Evolutionary conservation across 2,888 invertebrate genomes (phyloP), one percentile per base, ranked within the genome.

Genomic region (Melieria omissa): DNA sequence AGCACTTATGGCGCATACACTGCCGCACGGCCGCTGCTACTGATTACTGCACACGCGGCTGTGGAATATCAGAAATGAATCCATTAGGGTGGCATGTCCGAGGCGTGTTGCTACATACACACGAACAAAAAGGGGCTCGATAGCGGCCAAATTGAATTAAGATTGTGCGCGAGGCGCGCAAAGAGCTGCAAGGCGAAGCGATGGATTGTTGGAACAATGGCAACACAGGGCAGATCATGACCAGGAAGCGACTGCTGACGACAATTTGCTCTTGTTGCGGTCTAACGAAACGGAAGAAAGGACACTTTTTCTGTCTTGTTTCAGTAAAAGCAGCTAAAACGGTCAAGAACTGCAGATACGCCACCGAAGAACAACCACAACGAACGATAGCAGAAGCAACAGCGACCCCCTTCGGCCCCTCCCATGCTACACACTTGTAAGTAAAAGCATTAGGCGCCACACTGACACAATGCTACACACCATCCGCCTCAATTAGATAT

Each of bases 131-230:
- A 61, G 67, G 60, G 60, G 49, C 60, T 49, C 47, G 74, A 74
- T 74, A 70, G 67, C 71, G 74, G 67, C 74, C 72, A 74, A 74
- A 74, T 74, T 72, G 74, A 74, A 72, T 74, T 72, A 74, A 74
- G 74, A 74, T 74, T 74, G 70, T 54, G 61, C 47, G 29, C 29
- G 1, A 29, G 29, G 29, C 29, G 29, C 29, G 29, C 29, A 29
- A 29, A 29, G 29, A 29, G 29, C 29, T 29, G 29, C 29, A 29
- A 29, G 29, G 29, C 29, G 29, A 29, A 29, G 29, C 29, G 29
- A 29, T 3, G 29, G 29, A 29, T 29, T 29, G 29, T 29, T 29
- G 29, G 29, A 29, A 29, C 29, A 29, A 29, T 29, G 29, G 29
- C 3, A 29, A 29, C 29, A 29, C 3, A 29, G 29, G 3, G 29